Conservation (phyloP, 2,888 invertebrate genomes). For the Bombyx huttoni region DNA sequence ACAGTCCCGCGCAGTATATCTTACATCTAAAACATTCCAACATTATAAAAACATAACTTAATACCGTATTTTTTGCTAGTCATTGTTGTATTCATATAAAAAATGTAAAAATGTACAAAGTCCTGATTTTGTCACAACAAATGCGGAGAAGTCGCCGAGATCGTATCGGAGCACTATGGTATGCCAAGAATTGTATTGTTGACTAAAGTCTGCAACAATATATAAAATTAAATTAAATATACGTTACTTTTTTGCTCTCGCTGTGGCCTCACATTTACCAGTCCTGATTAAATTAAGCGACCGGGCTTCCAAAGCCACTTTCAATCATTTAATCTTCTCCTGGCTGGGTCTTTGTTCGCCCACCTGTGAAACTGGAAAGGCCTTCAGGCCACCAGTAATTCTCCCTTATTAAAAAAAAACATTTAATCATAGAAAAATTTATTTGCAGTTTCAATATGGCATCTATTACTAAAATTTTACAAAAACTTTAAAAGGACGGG, state of each 20-base stretch:
- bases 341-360: no score
- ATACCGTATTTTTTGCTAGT: slow-evolving; percentile 1
- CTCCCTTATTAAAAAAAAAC: no score
- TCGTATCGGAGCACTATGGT: background rate
- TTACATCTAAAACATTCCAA: slow-evolving; percentile 48
- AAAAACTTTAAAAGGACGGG: no score
- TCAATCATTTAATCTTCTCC: no score
- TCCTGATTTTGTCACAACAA: slow-evolving; percentile 9
- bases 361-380: no score
- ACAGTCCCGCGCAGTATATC: slow-evolving; percentile 37
- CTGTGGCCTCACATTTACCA: background rate
- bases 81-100: slow-evolving; percentile 30
- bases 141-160: background rate
- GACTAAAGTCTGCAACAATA: background rate
- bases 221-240: background rate
- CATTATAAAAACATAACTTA: slow-evolving; percentile 33
- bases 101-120: slow-evolving; percentile 69
- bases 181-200: background rate
- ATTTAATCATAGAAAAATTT: no score
- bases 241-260: background rate
- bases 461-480: no score
- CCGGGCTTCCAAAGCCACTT: no score
- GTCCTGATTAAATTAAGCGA: no score
- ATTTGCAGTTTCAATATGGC: no score
- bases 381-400: no score